A percentile compares a stretch with the other conserved stretches of the same genome.
phyloP scores from a whole-genome alignment of 2,888 invertebrate genomes.

The Eutolmus rufibarbis region DNA sequence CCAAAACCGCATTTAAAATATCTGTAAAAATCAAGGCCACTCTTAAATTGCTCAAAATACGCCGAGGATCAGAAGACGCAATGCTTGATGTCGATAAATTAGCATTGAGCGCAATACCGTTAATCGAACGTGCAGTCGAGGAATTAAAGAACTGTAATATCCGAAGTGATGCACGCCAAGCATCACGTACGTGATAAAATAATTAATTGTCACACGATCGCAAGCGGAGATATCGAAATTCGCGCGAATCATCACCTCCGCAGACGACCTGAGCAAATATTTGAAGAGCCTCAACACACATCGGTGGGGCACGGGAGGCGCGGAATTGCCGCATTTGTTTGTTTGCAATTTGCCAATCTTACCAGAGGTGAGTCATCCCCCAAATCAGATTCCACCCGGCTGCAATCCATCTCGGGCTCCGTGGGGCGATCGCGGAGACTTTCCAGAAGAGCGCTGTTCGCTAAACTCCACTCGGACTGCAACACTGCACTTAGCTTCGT shows the following conservation, averaged over 20 bases:
- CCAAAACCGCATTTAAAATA: not conserved
- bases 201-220: conserved; percentile 12
- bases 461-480: not conserved
- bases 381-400: conserved; percentile 69
- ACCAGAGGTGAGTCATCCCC: conserved; percentile 80
- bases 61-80: not conserved
- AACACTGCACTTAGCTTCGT: not conserved
- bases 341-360: conserved; percentile 60
- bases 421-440: not conserved
- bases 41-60: not conserved
- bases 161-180: not conserved
- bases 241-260: not conserved
- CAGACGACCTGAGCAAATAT: not conserved
- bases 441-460: not conserved
- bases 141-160: not conserved
- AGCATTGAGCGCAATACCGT: not conserved
- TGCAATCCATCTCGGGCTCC: conserved; percentile 30
- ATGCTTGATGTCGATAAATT: not conserved
- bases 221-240: not conserved
- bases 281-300: not conserved
- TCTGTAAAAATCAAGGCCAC: not conserved
- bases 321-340: not conserved
- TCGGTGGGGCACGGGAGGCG: not conserved
- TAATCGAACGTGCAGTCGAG: not conserved
- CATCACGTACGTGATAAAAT: not conserved